Evolutionary conservation across 2,113 vertebrate genomes (phyloP).

Genomic region (Cololabis saira): DNA sequence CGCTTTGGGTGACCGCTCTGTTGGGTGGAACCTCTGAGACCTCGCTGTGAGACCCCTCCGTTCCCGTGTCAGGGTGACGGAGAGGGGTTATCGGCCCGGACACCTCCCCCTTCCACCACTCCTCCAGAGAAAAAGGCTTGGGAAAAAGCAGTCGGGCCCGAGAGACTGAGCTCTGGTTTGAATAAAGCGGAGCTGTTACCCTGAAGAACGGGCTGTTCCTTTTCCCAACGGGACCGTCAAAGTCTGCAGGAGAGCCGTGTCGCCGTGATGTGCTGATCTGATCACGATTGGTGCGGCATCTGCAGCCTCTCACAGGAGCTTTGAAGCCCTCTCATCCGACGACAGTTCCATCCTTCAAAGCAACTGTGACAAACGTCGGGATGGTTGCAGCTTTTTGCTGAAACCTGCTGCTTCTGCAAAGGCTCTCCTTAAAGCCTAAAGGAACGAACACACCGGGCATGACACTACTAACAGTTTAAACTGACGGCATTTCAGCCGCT

Average conservation of each 20-base stretch:
- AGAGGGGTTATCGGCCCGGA: slow-evolving; percentile 66
- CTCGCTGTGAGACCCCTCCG: slow-evolving; percentile 24
- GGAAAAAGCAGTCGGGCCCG: slow-evolving; percentile 40
- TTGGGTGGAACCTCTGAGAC: slow-evolving; percentile 11
- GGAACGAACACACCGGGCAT: neutral
- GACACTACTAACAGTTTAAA: no score
- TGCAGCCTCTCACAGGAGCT: slow-evolving; percentile 18
- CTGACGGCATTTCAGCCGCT: no score
- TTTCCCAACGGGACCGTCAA: slow-evolving; percentile 10
- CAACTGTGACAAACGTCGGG: slow-evolving; percentile 26
- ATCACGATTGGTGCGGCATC: slow-evolving; percentile 35
- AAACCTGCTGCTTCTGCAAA: neutral
- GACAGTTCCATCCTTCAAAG: slow-evolving; percentile 22
- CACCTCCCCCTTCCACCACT: slow-evolving; percentile 48
- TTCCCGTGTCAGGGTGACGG: slow-evolving; percentile 58
- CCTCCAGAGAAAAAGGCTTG: slow-evolving; percentile 49
- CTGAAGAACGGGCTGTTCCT: slow-evolving; percentile 15
- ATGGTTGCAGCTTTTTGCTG: slow-evolving; percentile 7
- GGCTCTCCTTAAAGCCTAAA: neutral
- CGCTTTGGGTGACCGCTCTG: slow-evolving; percentile 14
- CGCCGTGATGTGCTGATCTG: slow-evolving; percentile 26
- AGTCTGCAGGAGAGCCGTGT: slow-evolving; percentile 4
- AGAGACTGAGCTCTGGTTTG: slow-evolving; percentile 32
- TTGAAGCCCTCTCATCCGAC: slow-evolving; percentile 22
- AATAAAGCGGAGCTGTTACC: slow-evolving; percentile 29